Base-by-base conservation (phyloP, 2,113 vertebrate species). In the Climacteris rufus region DNA sequence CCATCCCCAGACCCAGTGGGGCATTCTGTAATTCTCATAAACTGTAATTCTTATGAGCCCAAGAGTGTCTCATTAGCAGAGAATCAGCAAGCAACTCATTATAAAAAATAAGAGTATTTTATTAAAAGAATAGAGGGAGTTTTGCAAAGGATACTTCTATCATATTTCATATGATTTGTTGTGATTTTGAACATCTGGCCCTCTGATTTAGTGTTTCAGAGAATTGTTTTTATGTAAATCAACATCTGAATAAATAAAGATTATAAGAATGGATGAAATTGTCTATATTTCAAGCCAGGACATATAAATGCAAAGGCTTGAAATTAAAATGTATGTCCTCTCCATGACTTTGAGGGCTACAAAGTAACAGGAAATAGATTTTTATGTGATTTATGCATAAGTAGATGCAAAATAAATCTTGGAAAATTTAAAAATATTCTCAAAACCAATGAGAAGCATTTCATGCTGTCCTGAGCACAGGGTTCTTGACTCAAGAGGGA, bases 401-500 rank as follows among this genome's bases (percentile, higher is more conserved):
- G 13, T 30, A 93, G 31, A 35, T 40, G 18, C 6, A 83, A 92
- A 94, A 60, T 47, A 94, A 79, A 70, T 64, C 18, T 27, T 86
- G 7, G 9, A 69, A 75, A 76, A 75, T 23, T 56, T 35, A 0
- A 72, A 76, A 83, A 52, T 68, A 45, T 27, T 79, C 30, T 89
- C 37, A 27, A 80, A 91, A 95, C 37, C 33, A 71, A 49, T 27
- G n/a, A 77, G 7, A 56, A 76, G 19, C 11, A 52, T 47, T 93
- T 96, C 27, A 24, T 28, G 72, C 89, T 71, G 20, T 71, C 19
- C 70, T 31, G 24, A 94, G 40, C 69, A 69, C 8, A 75, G 59
- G 49, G 22, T 89, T 90, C 78, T 94, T 90, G 63, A 95, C 96
- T 97, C 93, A 95, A 97, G 96, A 95, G 96, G 97, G 96, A 95